Conservation (phyloP, 2,888 invertebrate genomes). For the Lysandra coridon region DNA sequence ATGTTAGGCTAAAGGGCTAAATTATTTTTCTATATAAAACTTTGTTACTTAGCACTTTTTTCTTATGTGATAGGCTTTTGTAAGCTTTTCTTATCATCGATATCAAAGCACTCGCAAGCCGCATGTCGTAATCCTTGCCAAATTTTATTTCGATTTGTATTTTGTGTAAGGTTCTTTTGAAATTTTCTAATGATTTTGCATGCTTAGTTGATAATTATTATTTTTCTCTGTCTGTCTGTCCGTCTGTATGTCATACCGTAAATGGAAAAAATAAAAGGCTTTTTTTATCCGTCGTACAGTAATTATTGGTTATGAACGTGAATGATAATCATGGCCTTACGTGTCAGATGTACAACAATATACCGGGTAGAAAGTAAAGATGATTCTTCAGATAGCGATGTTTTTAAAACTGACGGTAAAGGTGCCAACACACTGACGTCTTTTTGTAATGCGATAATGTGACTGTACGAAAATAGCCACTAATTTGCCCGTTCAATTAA, state of each 20-base stretch:
- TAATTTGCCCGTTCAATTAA: not conserved
- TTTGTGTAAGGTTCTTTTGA: too few species aligned
- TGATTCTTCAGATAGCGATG: conserved; percentile 28
- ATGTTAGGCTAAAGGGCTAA: not conserved
- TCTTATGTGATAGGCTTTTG: not conserved
- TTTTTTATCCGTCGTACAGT: not conserved
- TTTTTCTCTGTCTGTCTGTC: too few species aligned
- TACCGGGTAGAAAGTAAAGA: conserved; percentile 29
- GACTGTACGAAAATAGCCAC: not conserved
- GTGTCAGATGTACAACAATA: conserved; percentile 22
- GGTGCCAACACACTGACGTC: not conserved
- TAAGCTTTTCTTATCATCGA: not conserved
- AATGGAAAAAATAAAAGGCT: too few species aligned
- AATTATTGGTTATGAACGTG: conserved; percentile 24
- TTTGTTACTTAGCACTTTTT: not conserved
- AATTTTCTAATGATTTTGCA: too few species aligned
- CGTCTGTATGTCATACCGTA: too few species aligned
- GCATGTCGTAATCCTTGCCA: not conserved
- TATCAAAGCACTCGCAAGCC: too few species aligned
- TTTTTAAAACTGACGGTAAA: conserved; percentile 8
- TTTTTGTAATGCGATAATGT: not conserved
- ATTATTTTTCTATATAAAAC: not conserved
- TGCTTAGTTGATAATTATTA: too few species aligned
- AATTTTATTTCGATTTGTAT: not conserved
- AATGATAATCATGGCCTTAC: conserved; percentile 26